phyloP scores from a whole-genome alignment of 1,140 invertebrate species.

The Hyphantria cunea region DNA sequence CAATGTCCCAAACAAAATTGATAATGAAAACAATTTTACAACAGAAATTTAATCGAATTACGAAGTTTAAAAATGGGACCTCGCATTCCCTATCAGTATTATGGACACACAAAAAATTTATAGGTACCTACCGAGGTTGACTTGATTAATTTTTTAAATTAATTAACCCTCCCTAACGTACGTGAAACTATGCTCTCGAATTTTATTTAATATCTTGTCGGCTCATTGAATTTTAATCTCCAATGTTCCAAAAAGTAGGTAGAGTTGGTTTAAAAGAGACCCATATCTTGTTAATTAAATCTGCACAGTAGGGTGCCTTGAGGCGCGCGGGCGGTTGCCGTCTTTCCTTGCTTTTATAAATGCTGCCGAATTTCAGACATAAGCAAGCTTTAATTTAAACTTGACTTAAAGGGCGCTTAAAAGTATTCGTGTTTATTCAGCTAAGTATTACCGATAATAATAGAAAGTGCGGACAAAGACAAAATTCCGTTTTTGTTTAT shows the following conservation, averaged over 20 bases:
- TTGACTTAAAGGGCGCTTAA: slow-evolving; percentile 59
- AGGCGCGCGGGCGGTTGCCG: slow-evolving; percentile 46
- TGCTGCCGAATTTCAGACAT: slow-evolving; percentile 69
- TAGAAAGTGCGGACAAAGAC: slow-evolving; percentile 22
- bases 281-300: slow-evolving; percentile 81
- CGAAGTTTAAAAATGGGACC: slow-evolving; percentile 56
- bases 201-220: slow-evolving; percentile 55
- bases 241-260: slow-evolving; percentile 68
- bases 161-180: slow-evolving; percentile 35
- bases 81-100: slow-evolving; percentile 41
- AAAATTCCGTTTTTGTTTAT: slow-evolving; percentile 21
- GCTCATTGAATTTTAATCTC: slow-evolving; percentile 65
- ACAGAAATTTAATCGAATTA: slow-evolving; percentile 74
- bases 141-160: slow-evolving; percentile 39
- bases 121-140: slow-evolving; percentile 17
- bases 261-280: slow-evolving; percentile 72
- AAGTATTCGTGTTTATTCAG: slow-evolving; percentile 55
- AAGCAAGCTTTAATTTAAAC: slow-evolving; percentile 72
- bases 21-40: slow-evolving; percentile 76
- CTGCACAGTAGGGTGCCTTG: slow-evolving; percentile 68
- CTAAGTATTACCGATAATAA: slow-evolving; percentile 34
- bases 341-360: slow-evolving; percentile 61
- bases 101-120: slow-evolving; percentile 33
- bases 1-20: slow-evolving; percentile 74
- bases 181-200: slow-evolving; percentile 40